Conservation (phyloP, 2,113 vertebrate genomes). For the Capra hircus region DNA sequence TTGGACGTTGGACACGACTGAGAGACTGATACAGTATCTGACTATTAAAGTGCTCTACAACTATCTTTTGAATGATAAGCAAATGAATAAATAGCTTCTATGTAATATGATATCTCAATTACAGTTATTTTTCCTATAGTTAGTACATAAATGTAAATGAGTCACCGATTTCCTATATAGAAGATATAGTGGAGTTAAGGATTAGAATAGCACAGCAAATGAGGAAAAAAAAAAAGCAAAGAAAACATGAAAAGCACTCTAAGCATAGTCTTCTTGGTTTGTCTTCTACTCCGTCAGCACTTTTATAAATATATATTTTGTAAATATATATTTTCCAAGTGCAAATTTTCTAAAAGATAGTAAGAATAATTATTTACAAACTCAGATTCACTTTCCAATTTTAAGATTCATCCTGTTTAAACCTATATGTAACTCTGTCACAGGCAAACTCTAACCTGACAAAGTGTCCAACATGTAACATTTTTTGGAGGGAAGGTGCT, state of each 20-base stretch:
- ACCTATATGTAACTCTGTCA: not conserved
- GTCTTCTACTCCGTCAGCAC: not conserved
- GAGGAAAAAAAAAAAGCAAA: rapidly evolving
- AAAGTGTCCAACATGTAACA: not conserved
- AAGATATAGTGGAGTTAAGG: not conserved
- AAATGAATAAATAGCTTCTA: not conserved
- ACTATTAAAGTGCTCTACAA: not conserved
- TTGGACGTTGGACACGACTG: rapidly evolving
- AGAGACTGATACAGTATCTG: not conserved
- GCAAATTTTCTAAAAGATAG: not conserved
- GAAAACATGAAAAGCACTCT: not conserved
- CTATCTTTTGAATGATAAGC: not conserved
- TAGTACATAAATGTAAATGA: not conserved
- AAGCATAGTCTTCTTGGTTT: not conserved
- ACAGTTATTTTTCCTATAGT: not conserved
- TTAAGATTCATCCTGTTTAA: not conserved
- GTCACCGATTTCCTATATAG: not conserved
- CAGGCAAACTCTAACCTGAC: not conserved
- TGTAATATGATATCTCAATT: not conserved
- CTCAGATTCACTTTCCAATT: not conserved
- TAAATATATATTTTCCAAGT: too few species aligned
- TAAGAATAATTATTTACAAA: not conserved
- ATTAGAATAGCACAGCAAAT: not conserved
- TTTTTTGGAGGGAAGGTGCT: not conserved
- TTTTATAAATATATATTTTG: not conserved